Evolutionary conservation across 2,888 invertebrate species (phyloP).

Genomic region (Leptinotarsa haldemani): DNA sequence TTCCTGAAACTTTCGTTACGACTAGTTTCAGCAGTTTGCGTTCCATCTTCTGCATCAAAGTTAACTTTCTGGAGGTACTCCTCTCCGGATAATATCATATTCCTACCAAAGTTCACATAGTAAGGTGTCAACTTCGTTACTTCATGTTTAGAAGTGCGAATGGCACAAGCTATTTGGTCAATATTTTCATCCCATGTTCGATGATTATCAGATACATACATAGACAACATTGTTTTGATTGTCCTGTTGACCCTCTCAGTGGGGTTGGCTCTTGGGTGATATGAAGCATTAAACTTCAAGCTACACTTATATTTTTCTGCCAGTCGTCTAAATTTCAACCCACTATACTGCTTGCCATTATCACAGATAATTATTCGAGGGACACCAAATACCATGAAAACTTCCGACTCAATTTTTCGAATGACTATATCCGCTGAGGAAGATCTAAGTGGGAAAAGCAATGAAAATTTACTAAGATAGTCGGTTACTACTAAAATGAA

Average conservation of each 20-base stretch:
- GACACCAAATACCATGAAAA: slow-evolving; percentile 33
- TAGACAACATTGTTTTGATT: slow-evolving; percentile 15
- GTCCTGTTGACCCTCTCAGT: slow-evolving; percentile 25
- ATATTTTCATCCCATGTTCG: slow-evolving; percentile 13
- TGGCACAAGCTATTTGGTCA: slow-evolving; percentile 17
- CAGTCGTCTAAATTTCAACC: slow-evolving; percentile 18
- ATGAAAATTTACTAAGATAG: slow-evolving; percentile 33
- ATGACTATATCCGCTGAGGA: slow-evolving; percentile 23
- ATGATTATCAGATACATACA: slow-evolving; percentile 14
- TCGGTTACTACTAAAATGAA: slow-evolving; percentile 32
- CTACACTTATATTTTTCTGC: slow-evolving; percentile 24
- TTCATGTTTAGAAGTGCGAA: slow-evolving; percentile 18
- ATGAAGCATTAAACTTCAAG: slow-evolving; percentile 26
- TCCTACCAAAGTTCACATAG: slow-evolving; percentile 8
- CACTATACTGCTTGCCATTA: slow-evolving; percentile 33
- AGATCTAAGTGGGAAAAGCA: slow-evolving; percentile 28
- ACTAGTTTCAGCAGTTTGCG: too few relatives aligned
- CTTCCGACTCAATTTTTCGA: slow-evolving; percentile 26
- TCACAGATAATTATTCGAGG: slow-evolving; percentile 29
- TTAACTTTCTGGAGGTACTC: too few relatives aligned
- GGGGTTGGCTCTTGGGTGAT: slow-evolving; percentile 31
- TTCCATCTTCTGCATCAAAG: too few relatives aligned
- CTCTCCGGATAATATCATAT: background rate
- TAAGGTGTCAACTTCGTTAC: slow-evolving; percentile 10
- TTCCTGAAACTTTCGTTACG: too few relatives aligned